These are phyloP conservation scores for Ceratoteleas bidentatus DNA, from an alignment of 1,140 invertebrate species.

Conservation along the genomic window DNA sequence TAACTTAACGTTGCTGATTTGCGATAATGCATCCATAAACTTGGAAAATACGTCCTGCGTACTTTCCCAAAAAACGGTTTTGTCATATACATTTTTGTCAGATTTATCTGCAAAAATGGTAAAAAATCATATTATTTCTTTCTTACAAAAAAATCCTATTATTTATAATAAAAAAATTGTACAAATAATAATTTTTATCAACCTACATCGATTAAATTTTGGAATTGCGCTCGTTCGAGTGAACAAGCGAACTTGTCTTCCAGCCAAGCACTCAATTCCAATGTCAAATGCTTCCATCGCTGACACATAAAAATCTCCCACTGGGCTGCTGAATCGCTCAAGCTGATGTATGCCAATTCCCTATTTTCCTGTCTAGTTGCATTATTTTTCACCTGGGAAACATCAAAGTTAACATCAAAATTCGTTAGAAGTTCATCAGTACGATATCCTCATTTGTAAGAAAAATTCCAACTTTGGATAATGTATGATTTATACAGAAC, in stretches of 20 bases:
- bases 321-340: conserved; percentile 86
- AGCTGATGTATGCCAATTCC: conserved; percentile 86
- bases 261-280: conserved; percentile 90
- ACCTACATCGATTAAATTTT: conserved; percentile 85
- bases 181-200: conserved; percentile 30
- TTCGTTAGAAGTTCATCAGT: neutral
- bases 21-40: conserved; percentile 87
- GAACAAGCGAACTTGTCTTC: conserved; percentile 89
- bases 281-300: conserved; percentile 88
- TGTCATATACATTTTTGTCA: conserved; percentile 92
- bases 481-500: too few species aligned
- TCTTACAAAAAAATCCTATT: neutral
- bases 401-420: neutral
- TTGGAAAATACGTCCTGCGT: conserved; percentile 87
- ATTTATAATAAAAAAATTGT: conserved; percentile 11
- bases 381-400: conserved; percentile 62
- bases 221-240: conserved; percentile 87
- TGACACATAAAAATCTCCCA: conserved; percentile 92
- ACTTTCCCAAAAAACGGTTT: conserved; percentile 92
- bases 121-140: conserved; percentile 10
- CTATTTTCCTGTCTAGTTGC: conserved; percentile 52
- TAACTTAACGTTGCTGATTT: conserved; percentile 86
- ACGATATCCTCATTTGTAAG: too few species aligned
- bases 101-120: conserved; percentile 85
- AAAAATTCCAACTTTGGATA: too few species aligned